Evolutionary conservation across 2,113 vertebrate genomes (phyloP), one percentile per base, ranked within the genome.

Genomic region (Pavo muticus): DNA sequence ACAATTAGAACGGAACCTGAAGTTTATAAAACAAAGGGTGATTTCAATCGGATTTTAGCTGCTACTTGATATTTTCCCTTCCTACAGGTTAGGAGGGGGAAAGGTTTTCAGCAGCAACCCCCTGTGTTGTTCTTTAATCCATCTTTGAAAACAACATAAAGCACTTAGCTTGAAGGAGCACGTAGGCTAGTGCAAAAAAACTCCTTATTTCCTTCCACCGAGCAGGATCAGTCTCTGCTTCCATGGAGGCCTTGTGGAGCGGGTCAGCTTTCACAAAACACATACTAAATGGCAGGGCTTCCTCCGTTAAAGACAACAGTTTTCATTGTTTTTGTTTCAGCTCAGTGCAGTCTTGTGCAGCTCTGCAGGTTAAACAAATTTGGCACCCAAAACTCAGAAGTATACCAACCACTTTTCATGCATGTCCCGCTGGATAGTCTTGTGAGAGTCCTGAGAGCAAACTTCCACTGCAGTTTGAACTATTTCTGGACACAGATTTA

Each of bases 1-100:
- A 91, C 93, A 87, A 94, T 96, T 94, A 96, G 93, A 80, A 84
- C 7, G 61, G 85, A 95, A 67, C 47, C 81, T 63, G 35, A 71
- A 90, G 80, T 96, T 94, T 93, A 72, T 91, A 86, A 93, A 96
- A 75, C 88, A 88, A 30, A 94, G 75, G 48, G 27, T 84, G 91
- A 82, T 87, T 37, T 82, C 68, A 68, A 72, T 57, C 48, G 74
- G 73, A 88, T 70, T 91, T 91, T 78, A 56, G 67, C 61, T 82
- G 71, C 78, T 70, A 14, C 65, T 93, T 59, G 57, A 5, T 90
- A n/a, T 78, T 91, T 63, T 85, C 11, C 39, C 24, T 95, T 76
- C 72, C n/a, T 30, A 59, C 37, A 40, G 42, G 4, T 2, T 61
- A 15, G 3, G 6, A 0, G 13, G 6, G 0, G 11, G 3, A 56